Evolutionary conservation across 2,113 vertebrate species (phyloP).

Genomic region (Brevimyrus niger): DNA sequence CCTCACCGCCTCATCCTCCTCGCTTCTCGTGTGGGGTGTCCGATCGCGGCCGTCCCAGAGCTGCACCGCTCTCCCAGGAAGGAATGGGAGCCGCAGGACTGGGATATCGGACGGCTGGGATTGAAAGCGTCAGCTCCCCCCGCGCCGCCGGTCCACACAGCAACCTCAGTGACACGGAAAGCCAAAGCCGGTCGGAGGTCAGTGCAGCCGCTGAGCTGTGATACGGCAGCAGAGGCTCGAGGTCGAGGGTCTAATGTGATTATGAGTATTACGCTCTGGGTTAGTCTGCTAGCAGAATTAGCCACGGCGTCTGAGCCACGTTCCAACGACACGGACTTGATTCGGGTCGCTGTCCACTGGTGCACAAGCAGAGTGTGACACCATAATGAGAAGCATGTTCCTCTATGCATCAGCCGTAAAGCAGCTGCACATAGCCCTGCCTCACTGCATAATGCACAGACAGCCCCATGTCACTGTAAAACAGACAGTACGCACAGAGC

Average conservation of each 20-base stretch:
- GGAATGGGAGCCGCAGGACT: neutral
- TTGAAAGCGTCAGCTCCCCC: neutral
- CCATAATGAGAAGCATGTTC: neutral
- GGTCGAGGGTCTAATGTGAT: slow-evolving; percentile 10
- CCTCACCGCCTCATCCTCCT: neutral
- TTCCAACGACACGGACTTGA: neutral
- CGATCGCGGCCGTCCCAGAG: neutral
- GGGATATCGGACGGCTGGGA: neutral
- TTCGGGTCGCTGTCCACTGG: neutral
- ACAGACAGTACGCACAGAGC: neutral
- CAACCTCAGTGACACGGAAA: neutral
- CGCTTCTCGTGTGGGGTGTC: neutral
- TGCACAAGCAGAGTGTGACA: neutral
- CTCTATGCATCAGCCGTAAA: neutral
- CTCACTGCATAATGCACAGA: neutral
- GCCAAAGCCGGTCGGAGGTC: neutral
- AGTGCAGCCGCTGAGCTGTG: neutral
- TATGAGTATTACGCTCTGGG: slow-evolving; percentile 4
- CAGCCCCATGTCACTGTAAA: neutral
- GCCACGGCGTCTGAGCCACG: neutral
- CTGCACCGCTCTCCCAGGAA: neutral
- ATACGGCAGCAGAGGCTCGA: neutral
- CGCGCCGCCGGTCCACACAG: neutral
- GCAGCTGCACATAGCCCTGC: neutral
- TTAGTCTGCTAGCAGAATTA: neutral